phyloP scores from a whole-genome alignment of 2,113 vertebrate genomes.

The Rhinichthys klamathensis region DNA sequence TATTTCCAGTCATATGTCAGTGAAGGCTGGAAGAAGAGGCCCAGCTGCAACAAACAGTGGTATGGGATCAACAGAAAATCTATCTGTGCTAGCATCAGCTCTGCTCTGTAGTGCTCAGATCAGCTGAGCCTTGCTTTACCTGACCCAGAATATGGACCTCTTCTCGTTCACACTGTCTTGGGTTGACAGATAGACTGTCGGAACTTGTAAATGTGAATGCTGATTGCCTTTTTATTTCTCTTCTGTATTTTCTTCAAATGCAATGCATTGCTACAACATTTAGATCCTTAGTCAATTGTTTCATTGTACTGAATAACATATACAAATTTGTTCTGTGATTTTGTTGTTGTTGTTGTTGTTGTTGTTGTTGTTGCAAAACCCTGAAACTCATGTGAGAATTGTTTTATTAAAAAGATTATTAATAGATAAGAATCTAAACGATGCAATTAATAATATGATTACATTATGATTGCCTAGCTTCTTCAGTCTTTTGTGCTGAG shows the following conservation, averaged over 20 bases:
- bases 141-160: background rate
- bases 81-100: slow-evolving; percentile 53
- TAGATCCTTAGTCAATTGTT: background rate
- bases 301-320: background rate
- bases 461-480: too few species aligned
- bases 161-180: background rate
- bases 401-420: background rate
- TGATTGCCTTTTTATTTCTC: background rate
- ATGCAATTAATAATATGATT: background rate
- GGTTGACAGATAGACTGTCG: background rate
- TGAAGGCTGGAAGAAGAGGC: slow-evolving; percentile 50
- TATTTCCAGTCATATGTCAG: slow-evolving; percentile 59
- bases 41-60: slow-evolving; percentile 48
- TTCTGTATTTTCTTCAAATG: background rate
- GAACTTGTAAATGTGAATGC: background rate
- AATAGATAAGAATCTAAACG: background rate
- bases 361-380: background rate
- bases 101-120: slow-evolving; percentile 48
- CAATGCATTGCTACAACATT: background rate
- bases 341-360: too few species aligned
- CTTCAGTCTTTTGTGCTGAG: too few species aligned
- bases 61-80: slow-evolving; percentile 65
- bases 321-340: background rate
- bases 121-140: slow-evolving; percentile 29
- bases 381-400: background rate